phyloP scores from a whole-genome alignment of 2,797 vertebrate genomes.

The Tapirus indicus region DNA sequence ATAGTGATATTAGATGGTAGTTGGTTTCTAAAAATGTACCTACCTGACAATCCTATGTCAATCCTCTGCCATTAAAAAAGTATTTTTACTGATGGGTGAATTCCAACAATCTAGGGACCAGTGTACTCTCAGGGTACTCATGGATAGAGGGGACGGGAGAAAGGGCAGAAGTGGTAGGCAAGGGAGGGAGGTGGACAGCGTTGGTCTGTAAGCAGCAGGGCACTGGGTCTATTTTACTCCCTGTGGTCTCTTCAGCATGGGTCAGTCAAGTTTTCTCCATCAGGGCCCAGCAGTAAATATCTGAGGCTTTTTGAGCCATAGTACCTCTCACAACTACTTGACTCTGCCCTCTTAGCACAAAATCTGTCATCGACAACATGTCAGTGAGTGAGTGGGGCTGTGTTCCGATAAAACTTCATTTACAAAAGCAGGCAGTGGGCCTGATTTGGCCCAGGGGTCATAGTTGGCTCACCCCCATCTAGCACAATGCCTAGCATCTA shows the following conservation, averaged over 20 bases:
- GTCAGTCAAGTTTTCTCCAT: background rate
- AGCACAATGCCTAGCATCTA: background rate
- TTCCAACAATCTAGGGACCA: background rate
- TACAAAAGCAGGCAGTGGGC: background rate
- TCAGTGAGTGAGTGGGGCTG: background rate
- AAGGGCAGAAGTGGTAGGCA: background rate
- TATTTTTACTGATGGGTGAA: background rate
- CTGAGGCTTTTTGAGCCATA: background rate
- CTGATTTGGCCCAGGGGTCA: background rate
- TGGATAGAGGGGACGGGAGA: background rate
- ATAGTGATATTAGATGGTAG: background rate
- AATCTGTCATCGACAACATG: background rate
- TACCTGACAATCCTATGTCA: background rate
- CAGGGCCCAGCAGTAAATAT: background rate
- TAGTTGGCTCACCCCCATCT: background rate
- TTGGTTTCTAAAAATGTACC: background rate
- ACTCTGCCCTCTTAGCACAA: background rate
- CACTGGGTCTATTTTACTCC: background rate
- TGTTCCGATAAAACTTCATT: conserved; percentile 49
- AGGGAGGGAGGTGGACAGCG: too few relatives aligned
- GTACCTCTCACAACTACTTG: background rate
- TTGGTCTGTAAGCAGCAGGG: background rate
- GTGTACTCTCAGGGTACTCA: background rate
- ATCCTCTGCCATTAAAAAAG: background rate
- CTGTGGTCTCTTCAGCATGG: background rate